These are phyloP conservation scores for Salvator merianae DNA, from an alignment of 2,113 vertebrate genomes.

Conservation along the genomic window DNA sequence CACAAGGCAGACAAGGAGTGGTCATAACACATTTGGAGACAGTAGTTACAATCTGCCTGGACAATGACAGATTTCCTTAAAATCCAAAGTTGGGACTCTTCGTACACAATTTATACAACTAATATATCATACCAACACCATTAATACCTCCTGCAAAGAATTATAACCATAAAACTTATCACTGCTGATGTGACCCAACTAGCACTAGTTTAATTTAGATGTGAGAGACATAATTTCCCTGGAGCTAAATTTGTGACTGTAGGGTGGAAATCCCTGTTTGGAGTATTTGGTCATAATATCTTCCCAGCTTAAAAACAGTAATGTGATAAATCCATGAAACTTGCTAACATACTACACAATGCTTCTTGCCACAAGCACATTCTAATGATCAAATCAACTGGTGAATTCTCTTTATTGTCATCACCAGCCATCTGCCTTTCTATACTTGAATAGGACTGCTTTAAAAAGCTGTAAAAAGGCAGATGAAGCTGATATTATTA, in stretches of 20 bases:
- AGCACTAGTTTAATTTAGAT: background rate
- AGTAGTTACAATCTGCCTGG: too few species aligned
- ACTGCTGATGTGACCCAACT: background rate
- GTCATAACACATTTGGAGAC: too few species aligned
- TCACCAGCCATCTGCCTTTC: constrained; percentile 82
- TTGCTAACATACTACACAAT: constrained; percentile 5
- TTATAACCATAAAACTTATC: background rate
- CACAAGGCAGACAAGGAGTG: too few species aligned
- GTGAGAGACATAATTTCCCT: background rate
- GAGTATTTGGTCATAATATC: constrained; percentile 4
- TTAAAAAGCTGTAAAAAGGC: constrained; percentile 27
- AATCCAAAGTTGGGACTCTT: too few species aligned
- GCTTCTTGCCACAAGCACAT: constrained; percentile 79
- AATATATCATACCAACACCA: too few species aligned
- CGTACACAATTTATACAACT: too few species aligned
- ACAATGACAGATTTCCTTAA: too few species aligned
- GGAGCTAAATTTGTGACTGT: background rate
- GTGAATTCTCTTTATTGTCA: constrained; percentile 81
- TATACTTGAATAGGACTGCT: constrained; percentile 66
- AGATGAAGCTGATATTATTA: constrained; percentile 10
- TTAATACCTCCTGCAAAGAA: background rate
- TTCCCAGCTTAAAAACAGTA: background rate
- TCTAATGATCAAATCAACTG: constrained; percentile 83
- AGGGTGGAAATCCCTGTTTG: background rate
- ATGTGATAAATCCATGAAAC: constrained; percentile 20